phyloP scores from a whole-genome alignment of 2,797 vertebrate genomes.

The Pseudomugil tenellus region DNA sequence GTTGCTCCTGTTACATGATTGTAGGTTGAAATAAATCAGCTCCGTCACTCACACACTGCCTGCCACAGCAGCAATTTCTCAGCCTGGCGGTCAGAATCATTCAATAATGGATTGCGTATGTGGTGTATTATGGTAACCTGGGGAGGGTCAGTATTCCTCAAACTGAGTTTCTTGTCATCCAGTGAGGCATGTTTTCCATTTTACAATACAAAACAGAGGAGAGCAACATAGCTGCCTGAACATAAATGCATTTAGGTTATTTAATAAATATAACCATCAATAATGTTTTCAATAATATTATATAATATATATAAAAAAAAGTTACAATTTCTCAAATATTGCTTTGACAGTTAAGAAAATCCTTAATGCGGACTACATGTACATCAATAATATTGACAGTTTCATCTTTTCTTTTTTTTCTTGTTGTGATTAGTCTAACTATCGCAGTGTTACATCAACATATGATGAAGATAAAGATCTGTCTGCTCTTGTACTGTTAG shows the following conservation, averaged over 20 bases:
- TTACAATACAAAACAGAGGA: background rate
- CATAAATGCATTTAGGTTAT: background rate
- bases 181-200: slow-evolving; percentile 22
- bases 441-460: too few relatives aligned
- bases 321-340: too few relatives aligned
- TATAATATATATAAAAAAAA: too few relatives aligned
- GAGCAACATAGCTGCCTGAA: background rate
- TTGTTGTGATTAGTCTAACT: too few relatives aligned
- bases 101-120: slow-evolving; percentile 59
- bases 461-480: too few relatives aligned
- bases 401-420: too few relatives aligned
- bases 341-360: too few relatives aligned
- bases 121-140: slow-evolving; percentile 40
- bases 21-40: slow-evolving; percentile 71
- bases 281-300: too few relatives aligned
- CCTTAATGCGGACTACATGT: too few relatives aligned
- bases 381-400: too few relatives aligned
- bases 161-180: slow-evolving; percentile 9
- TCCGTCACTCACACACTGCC: slow-evolving; percentile 64
- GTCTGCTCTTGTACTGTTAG: too few relatives aligned
- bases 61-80: slow-evolving; percentile 66
- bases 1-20: slow-evolving; percentile 55
- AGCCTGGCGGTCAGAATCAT: slow-evolving; percentile 66
- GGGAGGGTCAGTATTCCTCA: slow-evolving; percentile 32
- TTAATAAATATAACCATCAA: background rate